phyloP scores from a whole-genome alignment of 2,113 vertebrate species.

The Guaruba guarouba region DNA sequence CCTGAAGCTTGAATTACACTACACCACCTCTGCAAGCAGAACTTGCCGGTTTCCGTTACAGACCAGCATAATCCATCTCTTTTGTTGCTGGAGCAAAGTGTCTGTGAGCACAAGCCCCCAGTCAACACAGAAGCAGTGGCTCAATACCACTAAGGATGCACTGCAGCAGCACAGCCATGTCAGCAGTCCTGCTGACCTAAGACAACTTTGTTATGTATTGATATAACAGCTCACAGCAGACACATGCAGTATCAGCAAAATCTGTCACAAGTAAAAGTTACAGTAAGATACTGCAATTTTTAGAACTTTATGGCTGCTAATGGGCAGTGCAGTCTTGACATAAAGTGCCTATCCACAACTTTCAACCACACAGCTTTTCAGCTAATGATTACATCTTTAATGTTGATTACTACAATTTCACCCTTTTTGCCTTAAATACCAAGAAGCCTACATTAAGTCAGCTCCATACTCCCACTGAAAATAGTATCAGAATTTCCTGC shows the following conservation, averaged over 20 bases:
- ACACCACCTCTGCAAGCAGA: not conserved
- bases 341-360: not conserved
- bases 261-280: not conserved
- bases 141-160: not conserved
- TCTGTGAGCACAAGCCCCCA: not conserved
- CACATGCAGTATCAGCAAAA: not conserved
- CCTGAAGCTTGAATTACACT: not conserved
- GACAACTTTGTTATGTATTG: not conserved
- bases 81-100: not conserved
- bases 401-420: not conserved
- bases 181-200: constrained; percentile 20
- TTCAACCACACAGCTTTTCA: not conserved
- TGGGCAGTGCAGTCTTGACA: not conserved
- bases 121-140: not conserved
- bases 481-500: not conserved
- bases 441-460: not conserved
- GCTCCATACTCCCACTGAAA: not conserved
- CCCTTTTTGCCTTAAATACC: not conserved
- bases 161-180: not conserved
- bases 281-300: not conserved
- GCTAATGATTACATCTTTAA: not conserved
- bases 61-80: not conserved
- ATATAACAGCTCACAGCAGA: not conserved
- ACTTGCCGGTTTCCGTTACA: not conserved
- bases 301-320: not conserved